Percentiles rank a stretch among this genome's conserved stretches.
phyloP scores from a whole-genome alignment of 2,888 invertebrate species.

The Zelleria hepariella region DNA sequence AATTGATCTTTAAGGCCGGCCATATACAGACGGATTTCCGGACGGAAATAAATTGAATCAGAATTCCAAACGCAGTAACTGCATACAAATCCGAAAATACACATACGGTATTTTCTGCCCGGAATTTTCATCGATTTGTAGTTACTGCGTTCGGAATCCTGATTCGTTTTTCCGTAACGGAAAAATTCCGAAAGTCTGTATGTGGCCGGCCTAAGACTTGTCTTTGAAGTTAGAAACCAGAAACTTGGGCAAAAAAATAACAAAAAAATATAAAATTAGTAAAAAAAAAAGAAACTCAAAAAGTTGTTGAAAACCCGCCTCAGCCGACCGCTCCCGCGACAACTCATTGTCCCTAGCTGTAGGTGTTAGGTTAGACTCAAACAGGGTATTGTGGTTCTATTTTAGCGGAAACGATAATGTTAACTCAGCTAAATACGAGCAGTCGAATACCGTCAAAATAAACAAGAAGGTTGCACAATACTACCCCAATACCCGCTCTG shows the following conservation, averaged over 20 bases:
- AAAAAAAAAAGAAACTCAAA: background rate
- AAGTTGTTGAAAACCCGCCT: background rate
- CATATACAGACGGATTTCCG: too few species aligned
- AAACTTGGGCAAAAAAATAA: background rate
- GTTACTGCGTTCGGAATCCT: too few species aligned
- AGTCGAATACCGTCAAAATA: constrained; percentile 33
- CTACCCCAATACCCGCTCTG: constrained; percentile 67
- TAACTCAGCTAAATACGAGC: constrained; percentile 52
- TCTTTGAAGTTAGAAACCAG: background rate
- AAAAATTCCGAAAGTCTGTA: too few species aligned
- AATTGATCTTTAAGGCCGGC: too few species aligned
- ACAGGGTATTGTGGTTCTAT: constrained; percentile 72
- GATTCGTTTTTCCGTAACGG: too few species aligned
- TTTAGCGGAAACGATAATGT: constrained; percentile 57
- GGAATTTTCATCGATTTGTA: too few species aligned
- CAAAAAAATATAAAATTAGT: background rate
- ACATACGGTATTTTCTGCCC: too few species aligned
- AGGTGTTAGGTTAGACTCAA: constrained; percentile 64
- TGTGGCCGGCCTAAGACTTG: too few species aligned
- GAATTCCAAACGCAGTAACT: too few species aligned
- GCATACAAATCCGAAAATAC: too few species aligned
- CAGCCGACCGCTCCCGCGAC: constrained; percentile 51
- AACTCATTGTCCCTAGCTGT: constrained; percentile 66
- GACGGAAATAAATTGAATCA: too few species aligned
- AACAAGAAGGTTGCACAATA: constrained; percentile 49